Conservation (phyloP, 2,888 invertebrate species). For the Papilio gigon region DNA sequence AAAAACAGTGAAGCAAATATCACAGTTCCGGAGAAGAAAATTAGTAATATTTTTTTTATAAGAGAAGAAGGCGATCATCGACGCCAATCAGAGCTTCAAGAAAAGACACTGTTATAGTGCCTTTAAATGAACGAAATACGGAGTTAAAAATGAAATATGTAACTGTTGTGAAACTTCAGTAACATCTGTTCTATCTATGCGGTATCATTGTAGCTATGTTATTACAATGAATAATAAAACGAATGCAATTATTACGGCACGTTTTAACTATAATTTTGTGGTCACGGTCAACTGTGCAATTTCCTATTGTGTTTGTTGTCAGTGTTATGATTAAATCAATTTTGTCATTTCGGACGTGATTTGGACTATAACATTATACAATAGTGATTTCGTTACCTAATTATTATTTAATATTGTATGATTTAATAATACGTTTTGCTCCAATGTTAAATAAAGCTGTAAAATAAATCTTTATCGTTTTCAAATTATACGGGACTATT, state of each 20-base stretch:
- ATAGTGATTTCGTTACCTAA: background rate
- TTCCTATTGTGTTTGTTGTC: slow-evolving; percentile 51
- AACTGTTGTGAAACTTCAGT: background rate
- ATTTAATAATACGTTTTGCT: background rate
- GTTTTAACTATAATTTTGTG: slow-evolving; percentile 66
- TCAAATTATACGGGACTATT: too few species aligned
- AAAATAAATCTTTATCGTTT: too few species aligned
- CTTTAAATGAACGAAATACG: too few species aligned
- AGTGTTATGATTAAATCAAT: slow-evolving; percentile 43
- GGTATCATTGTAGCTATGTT: slow-evolving; percentile 59
- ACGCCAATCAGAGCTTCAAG: too few species aligned
- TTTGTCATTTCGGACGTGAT: slow-evolving; percentile 29
- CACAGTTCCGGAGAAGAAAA: too few species aligned
- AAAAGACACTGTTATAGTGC: too few species aligned
- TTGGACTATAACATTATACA: background rate
- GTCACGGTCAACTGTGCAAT: slow-evolving; percentile 69
- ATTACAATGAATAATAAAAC: slow-evolving; percentile 61
- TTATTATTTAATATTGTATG: slow-evolving; percentile 7
- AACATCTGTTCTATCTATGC: slow-evolving; percentile 29
- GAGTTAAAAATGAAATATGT: background rate
- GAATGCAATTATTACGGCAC: slow-evolving; percentile 60
- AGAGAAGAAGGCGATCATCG: too few species aligned
- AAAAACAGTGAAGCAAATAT: too few species aligned
- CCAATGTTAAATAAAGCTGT: too few species aligned
- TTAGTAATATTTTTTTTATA: too few species aligned